phyloP scores from a whole-genome alignment of 2,797 vertebrate genomes.

The Enteromius trimaculatus region DNA sequence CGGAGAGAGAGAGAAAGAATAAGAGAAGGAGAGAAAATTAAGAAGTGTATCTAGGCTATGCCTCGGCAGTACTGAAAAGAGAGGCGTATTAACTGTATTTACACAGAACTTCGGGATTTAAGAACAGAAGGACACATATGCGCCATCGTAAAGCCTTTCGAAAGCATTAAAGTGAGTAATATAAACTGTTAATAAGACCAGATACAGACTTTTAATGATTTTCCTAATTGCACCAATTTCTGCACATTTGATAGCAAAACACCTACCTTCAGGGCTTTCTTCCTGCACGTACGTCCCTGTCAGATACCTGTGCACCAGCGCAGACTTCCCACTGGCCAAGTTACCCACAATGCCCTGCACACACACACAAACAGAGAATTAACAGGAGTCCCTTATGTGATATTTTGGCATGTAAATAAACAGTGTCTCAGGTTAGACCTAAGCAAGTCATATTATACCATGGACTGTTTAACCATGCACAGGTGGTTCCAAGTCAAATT shows the following conservation, averaged over 20 bases:
- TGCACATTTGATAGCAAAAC: neutral
- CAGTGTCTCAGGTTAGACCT: neutral
- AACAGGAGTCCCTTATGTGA: neutral
- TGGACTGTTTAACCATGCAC: no score
- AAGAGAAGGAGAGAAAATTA: neutral
- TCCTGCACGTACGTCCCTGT: slow-evolving; percentile 96
- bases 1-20: neutral
- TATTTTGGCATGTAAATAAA: slow-evolving; percentile 1
- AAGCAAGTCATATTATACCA: neutral
- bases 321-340: slow-evolving; percentile 94
- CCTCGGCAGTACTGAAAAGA: neutral
- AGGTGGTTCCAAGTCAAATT: no score
- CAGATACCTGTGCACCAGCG: slow-evolving; percentile 94
- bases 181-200: neutral
- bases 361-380: neutral
- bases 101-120: neutral
- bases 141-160: neutral
- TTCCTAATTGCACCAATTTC: neutral
- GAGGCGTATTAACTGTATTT: neutral
- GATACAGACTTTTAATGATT: neutral
- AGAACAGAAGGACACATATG: neutral
- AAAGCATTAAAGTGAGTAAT: neutral
- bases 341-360: slow-evolving; percentile 95
- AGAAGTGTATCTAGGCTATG: neutral
- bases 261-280: slow-evolving; percentile 94